phyloP scores from a whole-genome alignment of 2,113 vertebrate genomes.

The Phainopepla nitens region DNA sequence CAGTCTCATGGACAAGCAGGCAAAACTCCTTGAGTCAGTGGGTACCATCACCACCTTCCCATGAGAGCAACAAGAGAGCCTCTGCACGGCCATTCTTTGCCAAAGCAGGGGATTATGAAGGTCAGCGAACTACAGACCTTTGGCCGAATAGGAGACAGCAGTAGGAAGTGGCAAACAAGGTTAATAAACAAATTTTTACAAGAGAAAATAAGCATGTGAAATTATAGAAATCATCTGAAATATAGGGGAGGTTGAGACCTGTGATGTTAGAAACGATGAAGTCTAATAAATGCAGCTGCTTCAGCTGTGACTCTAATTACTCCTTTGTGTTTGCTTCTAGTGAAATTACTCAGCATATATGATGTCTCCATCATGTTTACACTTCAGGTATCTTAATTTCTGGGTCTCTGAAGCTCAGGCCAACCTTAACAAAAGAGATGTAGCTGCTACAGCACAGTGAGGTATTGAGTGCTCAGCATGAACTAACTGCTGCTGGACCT shows the following conservation, averaged over 20 bases:
- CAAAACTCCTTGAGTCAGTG: neutral
- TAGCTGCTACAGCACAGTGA: neutral
- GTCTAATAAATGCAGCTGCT: neutral
- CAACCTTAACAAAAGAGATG: neutral
- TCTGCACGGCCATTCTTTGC: neutral
- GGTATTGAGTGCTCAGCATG: neutral
- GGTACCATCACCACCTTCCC: neutral
- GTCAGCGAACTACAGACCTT: neutral
- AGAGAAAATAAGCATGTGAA: neutral
- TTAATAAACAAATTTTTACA: neutral
- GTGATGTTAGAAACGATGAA: neutral
- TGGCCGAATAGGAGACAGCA: neutral
- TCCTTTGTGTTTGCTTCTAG: neutral
- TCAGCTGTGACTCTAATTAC: neutral
- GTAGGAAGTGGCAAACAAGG: accelerated
- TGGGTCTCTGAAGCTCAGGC: neutral
- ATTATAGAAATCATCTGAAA: neutral
- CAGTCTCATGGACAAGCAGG: neutral
- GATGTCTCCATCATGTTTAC: neutral
- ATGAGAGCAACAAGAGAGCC: neutral
- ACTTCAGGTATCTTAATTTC: neutral
- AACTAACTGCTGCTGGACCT: neutral
- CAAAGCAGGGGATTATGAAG: neutral
- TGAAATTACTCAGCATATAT: neutral
- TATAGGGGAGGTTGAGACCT: neutral